Evolutionary conservation across 2,888 invertebrate species (phyloP).

Genomic region (Sisyra nigra): DNA sequence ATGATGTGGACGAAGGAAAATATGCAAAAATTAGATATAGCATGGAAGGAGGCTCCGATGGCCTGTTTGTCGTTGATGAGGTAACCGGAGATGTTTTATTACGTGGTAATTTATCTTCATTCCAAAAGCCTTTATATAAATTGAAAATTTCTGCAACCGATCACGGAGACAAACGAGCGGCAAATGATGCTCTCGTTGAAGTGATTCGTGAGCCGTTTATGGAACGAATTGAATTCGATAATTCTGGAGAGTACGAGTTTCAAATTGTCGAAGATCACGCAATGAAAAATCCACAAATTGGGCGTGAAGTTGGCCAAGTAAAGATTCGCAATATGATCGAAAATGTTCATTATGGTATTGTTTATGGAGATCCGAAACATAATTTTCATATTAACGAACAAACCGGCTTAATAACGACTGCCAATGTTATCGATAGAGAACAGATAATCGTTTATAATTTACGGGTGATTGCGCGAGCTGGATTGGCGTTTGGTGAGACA

Average conservation of each 20-base stretch:
- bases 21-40: conserved; percentile 68
- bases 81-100: conserved; percentile 59
- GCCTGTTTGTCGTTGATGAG: conserved; percentile 63
- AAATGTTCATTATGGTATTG: conserved; percentile 54
- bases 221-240: conserved; percentile 59
- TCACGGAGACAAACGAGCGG: conserved; percentile 55
- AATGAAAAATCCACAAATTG: conserved; percentile 34
- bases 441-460: conserved; percentile 57
- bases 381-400: conserved; percentile 67
- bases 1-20: conserved; percentile 76
- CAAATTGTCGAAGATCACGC: conserved; percentile 60
- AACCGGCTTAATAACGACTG: conserved; percentile 63
- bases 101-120: conserved; percentile 43
- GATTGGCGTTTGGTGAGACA: conserved; percentile 59
- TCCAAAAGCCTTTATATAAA: conserved; percentile 50
- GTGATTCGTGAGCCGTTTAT: conserved; percentile 57
- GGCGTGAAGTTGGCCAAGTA: conserved; percentile 64
- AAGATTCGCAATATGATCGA: conserved; percentile 31
- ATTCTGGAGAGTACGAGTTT: conserved; percentile 58
- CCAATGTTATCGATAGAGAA: conserved; percentile 72
- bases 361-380: conserved; percentile 61
- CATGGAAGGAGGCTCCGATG: conserved; percentile 64
- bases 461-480: conserved; percentile 62
- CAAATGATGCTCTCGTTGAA: conserved; percentile 64
- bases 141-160: conserved; percentile 68